These are phyloP conservation scores for Manis javanica DNA, from an alignment of 2,797 vertebrate genomes.

Conservation along the genomic window DNA sequence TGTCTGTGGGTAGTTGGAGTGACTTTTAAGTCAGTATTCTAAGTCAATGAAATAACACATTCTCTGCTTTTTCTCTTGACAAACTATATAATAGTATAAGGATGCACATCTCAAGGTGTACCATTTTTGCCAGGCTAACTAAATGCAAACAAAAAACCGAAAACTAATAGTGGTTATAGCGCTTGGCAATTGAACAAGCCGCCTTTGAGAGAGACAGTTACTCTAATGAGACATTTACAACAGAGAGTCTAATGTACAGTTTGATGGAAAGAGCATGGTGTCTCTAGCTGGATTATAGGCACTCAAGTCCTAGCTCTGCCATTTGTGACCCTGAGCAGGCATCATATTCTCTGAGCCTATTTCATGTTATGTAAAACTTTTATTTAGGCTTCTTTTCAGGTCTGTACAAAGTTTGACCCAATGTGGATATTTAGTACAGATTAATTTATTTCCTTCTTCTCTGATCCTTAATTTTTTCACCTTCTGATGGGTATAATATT, in stretches of 20 bases:
- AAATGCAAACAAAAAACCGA: conserved; percentile 36
- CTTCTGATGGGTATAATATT: conserved; percentile 38
- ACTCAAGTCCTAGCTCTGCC: background rate
- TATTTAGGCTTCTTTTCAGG: background rate
- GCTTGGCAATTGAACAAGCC: background rate
- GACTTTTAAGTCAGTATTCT: conserved; percentile 45
- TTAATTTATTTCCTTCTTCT: conserved; percentile 47
- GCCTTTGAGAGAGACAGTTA: background rate
- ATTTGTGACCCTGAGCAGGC: background rate
- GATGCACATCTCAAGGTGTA: background rate
- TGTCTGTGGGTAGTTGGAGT: background rate
- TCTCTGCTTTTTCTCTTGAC: background rate
- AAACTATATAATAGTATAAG: conserved; percentile 1
- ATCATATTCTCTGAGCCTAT: conserved; percentile 3
- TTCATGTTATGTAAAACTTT: background rate
- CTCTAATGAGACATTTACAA: background rate
- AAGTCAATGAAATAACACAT: background rate
- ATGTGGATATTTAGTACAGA: conserved; percentile 32
- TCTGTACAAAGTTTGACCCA: conserved; percentile 1
- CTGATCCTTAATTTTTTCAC: conserved; percentile 30
- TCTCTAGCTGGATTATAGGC: background rate
- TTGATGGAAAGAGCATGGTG: background rate
- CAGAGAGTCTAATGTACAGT: background rate
- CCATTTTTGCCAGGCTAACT: background rate
- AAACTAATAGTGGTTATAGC: background rate